Evolutionary conservation across 2,888 invertebrate genomes (phyloP).

Genomic region (Phengaris alcon): DNA sequence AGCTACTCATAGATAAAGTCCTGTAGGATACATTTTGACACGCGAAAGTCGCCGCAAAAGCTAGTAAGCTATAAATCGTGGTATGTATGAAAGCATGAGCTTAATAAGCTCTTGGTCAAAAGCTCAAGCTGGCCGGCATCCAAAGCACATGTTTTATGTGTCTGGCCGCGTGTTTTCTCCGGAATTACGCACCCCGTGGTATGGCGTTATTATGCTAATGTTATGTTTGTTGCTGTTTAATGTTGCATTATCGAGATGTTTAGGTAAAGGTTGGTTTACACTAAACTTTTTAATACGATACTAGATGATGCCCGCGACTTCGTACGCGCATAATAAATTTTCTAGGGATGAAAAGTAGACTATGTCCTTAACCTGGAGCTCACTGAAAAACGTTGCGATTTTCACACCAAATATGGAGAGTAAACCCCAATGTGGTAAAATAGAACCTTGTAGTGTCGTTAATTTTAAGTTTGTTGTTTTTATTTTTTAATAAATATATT

Average conservation of each 20-base stretch:
- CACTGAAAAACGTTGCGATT: too few relatives aligned
- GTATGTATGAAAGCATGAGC: slow-evolving; percentile 1
- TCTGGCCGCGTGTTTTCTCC: slow-evolving; percentile 49
- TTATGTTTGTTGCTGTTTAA: slow-evolving; percentile 32
- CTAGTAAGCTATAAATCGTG: background rate
- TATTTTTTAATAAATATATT: too few relatives aligned
- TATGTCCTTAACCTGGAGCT: too few relatives aligned
- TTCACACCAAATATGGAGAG: too few relatives aligned
- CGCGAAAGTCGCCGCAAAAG: background rate
- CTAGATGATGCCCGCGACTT: background rate
- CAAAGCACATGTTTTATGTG: slow-evolving; percentile 50
- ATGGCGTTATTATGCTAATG: slow-evolving; percentile 39
- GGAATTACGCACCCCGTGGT: slow-evolving; percentile 40
- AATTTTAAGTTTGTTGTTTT: too few relatives aligned
- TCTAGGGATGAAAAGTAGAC: too few relatives aligned
- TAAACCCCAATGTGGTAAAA: too few relatives aligned
- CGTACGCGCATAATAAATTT: too few relatives aligned
- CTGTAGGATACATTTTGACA: background rate
- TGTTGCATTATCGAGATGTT: slow-evolving; percentile 11
- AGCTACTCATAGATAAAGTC: too few relatives aligned
- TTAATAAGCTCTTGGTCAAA: slow-evolving; percentile 23
- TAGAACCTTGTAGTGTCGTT: too few relatives aligned
- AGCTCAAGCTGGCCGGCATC: slow-evolving; percentile 45
- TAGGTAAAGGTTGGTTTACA: background rate
- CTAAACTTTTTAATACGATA: background rate